Evolutionary conservation across 2,888 invertebrate species (phyloP).

Genomic region (Chloroclysta siterata): DNA sequence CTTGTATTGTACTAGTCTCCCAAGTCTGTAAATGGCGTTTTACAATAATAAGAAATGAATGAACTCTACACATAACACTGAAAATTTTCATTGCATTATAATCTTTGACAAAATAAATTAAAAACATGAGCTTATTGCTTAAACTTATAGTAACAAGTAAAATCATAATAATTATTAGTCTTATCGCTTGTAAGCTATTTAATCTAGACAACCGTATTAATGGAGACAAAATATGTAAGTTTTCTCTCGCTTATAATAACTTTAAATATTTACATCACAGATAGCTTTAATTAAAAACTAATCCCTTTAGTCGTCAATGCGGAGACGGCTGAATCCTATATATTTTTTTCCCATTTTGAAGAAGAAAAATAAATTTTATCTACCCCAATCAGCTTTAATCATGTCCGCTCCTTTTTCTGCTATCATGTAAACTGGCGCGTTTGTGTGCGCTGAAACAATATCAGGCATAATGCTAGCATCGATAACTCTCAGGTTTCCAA

Average conservation of each 20-base stretch:
- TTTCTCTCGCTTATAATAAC: not conserved
- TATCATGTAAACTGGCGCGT: conserved; percentile 91
- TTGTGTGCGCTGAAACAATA: conserved; percentile 91
- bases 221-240: not conserved
- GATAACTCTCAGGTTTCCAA: conserved; percentile 88
- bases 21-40: too few species aligned
- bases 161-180: not conserved
- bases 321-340: conserved; percentile 6
- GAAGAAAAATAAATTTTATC: conserved; percentile 36
- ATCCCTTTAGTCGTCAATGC: conserved; percentile 9
- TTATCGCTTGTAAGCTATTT: not conserved
- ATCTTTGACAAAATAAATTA: too few species aligned
- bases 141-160: not conserved
- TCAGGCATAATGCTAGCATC: conserved; percentile 93
- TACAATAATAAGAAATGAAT: too few species aligned
- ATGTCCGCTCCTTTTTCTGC: conserved; percentile 91
- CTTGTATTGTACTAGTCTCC: too few species aligned
- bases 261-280: conserved; percentile 48
- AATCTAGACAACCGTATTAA: not conserved
- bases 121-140: too few species aligned
- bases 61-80: too few species aligned
- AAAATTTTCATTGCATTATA: too few species aligned
- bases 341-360: conserved; percentile 1
- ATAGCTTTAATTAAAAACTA: conserved; percentile 38
- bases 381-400: conserved; percentile 85